phyloP scores from a whole-genome alignment of 2,113 vertebrate genomes.

The Coturnix japonica region DNA sequence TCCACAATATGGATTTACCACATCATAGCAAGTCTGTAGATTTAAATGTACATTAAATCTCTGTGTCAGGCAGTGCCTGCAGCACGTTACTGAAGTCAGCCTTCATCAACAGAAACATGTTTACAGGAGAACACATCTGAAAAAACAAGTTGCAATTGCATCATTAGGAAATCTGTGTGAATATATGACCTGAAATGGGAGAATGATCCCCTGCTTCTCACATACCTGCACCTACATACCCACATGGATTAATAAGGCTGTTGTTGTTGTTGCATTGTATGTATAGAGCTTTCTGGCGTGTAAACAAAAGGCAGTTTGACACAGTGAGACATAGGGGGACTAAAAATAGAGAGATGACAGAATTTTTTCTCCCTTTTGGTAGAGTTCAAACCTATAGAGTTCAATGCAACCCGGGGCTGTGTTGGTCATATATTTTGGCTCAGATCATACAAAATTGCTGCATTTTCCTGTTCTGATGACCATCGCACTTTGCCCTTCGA shows the following conservation, averaged over 20 bases:
- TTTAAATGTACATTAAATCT: background rate
- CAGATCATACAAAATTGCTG: background rate
- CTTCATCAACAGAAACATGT: background rate
- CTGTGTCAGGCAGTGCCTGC: conserved; percentile 3
- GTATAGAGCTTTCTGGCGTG: background rate
- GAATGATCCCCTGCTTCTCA: background rate
- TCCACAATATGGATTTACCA: conserved; percentile 16
- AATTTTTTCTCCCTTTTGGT: background rate
- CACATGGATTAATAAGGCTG: conserved; percentile 10
- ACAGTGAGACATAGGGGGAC: background rate
- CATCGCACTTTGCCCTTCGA: background rate
- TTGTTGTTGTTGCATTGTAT: background rate
- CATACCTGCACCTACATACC: background rate
- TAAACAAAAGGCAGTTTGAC: conserved; percentile 5
- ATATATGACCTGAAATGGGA: conserved; percentile 3
- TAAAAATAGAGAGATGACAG: background rate
- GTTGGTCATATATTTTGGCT: background rate
- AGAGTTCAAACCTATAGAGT: background rate
- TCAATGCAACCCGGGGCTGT: background rate
- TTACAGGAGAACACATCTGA: background rate
- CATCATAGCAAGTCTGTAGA: background rate
- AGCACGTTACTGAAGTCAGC: background rate
- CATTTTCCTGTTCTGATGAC: background rate
- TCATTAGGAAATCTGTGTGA: background rate
- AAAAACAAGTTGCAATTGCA: background rate